These are phyloP conservation scores for Anableps anableps DNA, from an alignment of 2,797 vertebrate genomes.

Conservation along the genomic window DNA sequence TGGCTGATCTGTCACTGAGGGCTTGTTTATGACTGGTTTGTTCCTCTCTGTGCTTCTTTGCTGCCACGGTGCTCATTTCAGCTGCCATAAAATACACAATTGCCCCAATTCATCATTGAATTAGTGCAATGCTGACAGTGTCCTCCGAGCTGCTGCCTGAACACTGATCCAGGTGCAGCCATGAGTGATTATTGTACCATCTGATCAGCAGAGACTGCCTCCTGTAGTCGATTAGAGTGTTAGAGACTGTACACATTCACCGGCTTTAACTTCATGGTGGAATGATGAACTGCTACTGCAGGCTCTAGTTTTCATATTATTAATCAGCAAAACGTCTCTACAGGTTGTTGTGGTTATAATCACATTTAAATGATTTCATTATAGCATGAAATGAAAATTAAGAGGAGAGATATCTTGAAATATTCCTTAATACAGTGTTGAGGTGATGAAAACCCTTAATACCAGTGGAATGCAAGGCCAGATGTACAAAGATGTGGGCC, in stretches of 20 bases:
- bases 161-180: slow-evolving; percentile 63
- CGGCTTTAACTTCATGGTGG: not conserved
- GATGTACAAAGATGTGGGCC: too few species aligned
- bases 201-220: slow-evolving; percentile 37
- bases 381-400: not conserved
- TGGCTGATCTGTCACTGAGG: slow-evolving; percentile 78
- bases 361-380: not conserved
- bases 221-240: slow-evolving; percentile 26
- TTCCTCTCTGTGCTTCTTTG: slow-evolving; percentile 56
- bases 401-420: not conserved
- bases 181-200: slow-evolving; percentile 37
- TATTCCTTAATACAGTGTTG: not conserved
- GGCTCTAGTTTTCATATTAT: not conserved
- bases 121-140: slow-evolving; percentile 72
- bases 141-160: slow-evolving; percentile 21
- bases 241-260: slow-evolving; percentile 3
- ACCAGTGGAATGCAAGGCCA: too few species aligned
- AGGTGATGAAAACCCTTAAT: not conserved
- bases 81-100: slow-evolving; percentile 76
- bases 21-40: slow-evolving; percentile 77
- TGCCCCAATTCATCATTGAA: slow-evolving; percentile 78
- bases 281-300: not conserved
- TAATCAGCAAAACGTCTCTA: not conserved
- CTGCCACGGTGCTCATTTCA: slow-evolving; percentile 67
- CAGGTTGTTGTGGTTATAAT: not conserved